These are phyloP conservation scores for Pelvicachromis taeniatus DNA, from an alignment of 2,113 vertebrate species.

Conservation along the genomic window DNA sequence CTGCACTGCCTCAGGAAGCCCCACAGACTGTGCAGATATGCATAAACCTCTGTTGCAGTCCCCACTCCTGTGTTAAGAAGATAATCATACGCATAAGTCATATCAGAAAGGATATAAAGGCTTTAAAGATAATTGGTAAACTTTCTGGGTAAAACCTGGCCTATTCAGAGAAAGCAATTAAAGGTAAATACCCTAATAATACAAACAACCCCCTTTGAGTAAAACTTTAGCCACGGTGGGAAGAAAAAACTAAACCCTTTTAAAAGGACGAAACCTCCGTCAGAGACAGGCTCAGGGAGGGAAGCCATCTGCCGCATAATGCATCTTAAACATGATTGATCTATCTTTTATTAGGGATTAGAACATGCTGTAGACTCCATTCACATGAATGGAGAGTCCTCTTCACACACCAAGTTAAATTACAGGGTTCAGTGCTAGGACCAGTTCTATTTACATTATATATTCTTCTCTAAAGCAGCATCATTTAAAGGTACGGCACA, in stretches of 20 bases:
- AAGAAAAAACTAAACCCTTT: neutral
- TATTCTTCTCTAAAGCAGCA: too few species aligned
- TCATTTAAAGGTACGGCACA: too few species aligned
- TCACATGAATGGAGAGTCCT: too few species aligned
- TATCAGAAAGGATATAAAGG: neutral
- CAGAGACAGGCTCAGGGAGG: neutral
- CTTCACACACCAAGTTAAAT: too few species aligned
- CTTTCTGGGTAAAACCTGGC: neutral
- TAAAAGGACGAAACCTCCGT: neutral
- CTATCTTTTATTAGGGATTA: too few species aligned
- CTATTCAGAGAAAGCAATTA: neutral
- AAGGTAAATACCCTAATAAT: neutral
- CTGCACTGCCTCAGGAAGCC: slow-evolving; percentile 73
- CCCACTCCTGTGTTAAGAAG: slow-evolving; percentile 9
- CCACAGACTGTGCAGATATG: slow-evolving; percentile 64
- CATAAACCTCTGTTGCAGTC: slow-evolving; percentile 21
- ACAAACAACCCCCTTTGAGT: neutral
- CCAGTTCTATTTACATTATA: too few species aligned
- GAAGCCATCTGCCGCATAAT: neutral
- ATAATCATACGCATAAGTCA: neutral
- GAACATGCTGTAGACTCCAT: too few species aligned
- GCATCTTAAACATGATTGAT: too few species aligned
- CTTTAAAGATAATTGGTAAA: neutral
- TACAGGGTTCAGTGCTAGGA: too few species aligned
- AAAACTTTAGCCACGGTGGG: neutral